phyloP scores from a whole-genome alignment of 1,140 invertebrate species.

The Mylabris phalerata region DNA sequence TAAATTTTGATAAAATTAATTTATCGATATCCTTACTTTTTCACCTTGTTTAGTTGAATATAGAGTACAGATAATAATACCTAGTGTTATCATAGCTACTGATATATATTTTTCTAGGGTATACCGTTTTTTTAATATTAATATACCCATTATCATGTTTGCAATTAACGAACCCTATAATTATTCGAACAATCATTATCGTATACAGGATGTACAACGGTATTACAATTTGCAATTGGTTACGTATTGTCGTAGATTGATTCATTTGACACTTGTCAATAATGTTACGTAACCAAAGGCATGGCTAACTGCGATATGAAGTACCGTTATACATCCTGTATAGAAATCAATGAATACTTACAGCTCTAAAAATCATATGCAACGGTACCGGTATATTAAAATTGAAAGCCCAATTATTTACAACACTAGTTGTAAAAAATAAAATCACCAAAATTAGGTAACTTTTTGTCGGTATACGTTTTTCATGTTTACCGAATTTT shows the following conservation, averaged over 20 bases:
- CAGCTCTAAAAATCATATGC: constrained; percentile 97
- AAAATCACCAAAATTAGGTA: constrained; percentile 81
- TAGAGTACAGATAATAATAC: constrained; percentile 88
- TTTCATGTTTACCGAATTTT: constrained; percentile 74
- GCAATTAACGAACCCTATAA: constrained; percentile 89
- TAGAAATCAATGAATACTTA: constrained; percentile 46
- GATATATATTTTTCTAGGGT: constrained; percentile 82
- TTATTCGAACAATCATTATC: neutral
- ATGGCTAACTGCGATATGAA: neutral
- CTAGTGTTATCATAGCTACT: constrained; percentile 85
- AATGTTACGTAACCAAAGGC: too few relatives aligned
- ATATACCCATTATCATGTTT: constrained; percentile 91
- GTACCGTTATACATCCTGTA: neutral
- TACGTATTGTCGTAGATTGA: too few relatives aligned
- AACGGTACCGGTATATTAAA: constrained; percentile 98
- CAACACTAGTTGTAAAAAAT: constrained; percentile 88
- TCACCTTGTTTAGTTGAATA: constrained; percentile 62
- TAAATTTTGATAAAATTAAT: constrained; percentile 4
- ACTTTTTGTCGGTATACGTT: constrained; percentile 66
- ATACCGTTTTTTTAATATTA: constrained; percentile 84
- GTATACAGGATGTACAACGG: too few relatives aligned
- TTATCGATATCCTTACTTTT: constrained; percentile 29
- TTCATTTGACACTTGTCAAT: too few relatives aligned
- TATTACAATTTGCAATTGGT: too few relatives aligned
- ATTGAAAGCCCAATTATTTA: constrained; percentile 94